phyloP scores from a whole-genome alignment of 1,140 invertebrate genomes.

The Neodiprion lecontei region DNA sequence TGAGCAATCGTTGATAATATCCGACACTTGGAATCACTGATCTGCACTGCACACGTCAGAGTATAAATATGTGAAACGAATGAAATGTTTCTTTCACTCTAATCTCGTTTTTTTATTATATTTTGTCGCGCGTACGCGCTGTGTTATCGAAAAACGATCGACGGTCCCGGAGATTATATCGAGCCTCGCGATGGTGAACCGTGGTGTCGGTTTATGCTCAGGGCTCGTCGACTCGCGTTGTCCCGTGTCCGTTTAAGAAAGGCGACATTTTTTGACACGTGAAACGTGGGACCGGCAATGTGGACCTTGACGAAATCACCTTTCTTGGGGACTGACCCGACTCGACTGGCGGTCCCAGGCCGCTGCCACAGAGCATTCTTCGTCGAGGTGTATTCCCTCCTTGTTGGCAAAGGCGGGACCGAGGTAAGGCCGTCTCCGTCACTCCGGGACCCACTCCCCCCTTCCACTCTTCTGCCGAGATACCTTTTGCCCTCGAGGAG shows the following conservation, averaged over 20 bases:
- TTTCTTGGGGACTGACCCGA: constrained; percentile 56
- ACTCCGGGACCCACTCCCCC: constrained; percentile 48
- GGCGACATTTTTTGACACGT: constrained; percentile 12
- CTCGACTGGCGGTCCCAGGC: constrained; percentile 55
- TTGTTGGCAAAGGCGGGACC: constrained; percentile 29
- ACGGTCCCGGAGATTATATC: no score
- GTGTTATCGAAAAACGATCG: no score
- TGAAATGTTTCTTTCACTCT: background rate
- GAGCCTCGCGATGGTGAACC: no score
- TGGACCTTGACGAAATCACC: constrained; percentile 37
- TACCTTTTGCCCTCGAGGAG: constrained; percentile 64
- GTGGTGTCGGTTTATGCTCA: background rate
- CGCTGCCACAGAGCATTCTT: constrained; percentile 53
- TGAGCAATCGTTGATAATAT: no score
- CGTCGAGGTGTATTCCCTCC: constrained; percentile 15
- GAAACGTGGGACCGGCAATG: constrained; percentile 13
- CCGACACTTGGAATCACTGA: no score
- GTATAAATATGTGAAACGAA: no score
- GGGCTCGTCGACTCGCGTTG: background rate
- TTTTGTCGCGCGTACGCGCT: background rate
- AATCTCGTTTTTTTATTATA: background rate
- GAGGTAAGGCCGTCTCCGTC: constrained; percentile 55
- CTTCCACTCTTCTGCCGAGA: constrained; percentile 46
- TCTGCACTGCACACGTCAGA: no score
- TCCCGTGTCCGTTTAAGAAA: constrained; percentile 24